These are phyloP conservation scores for Suricata suricatta DNA, from an alignment of 2,113 vertebrate genomes.

Conservation along the genomic window DNA sequence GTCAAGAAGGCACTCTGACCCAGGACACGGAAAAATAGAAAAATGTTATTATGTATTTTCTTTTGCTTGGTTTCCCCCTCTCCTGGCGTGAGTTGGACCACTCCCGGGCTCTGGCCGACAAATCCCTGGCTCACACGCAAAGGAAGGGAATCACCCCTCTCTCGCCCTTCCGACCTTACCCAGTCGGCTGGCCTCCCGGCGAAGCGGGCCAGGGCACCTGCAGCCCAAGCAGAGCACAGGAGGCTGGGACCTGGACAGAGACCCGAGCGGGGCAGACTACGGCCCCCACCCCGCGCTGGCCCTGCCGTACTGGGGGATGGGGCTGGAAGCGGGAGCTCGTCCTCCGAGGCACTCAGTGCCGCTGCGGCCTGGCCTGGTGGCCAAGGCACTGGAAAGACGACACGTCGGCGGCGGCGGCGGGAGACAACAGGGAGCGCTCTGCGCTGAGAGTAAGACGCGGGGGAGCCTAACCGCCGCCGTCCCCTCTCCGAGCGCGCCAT, in stretches of 20 bases:
- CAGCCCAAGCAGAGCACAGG: background rate
- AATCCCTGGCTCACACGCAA: background rate
- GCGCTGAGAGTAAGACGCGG: background rate
- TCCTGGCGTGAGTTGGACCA: background rate
- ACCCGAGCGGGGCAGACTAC: background rate
- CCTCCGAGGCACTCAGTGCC: background rate
- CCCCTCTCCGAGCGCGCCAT: slow-evolving; percentile 66
- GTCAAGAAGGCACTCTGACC: background rate
- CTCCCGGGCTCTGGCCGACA: background rate
- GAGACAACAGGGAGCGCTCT: background rate
- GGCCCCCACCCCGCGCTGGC: background rate
- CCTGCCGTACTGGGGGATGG: background rate
- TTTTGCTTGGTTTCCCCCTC: background rate
- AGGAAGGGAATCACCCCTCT: background rate
- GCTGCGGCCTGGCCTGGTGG: background rate
- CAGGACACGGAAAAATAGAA: background rate
- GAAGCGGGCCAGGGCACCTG: background rate
- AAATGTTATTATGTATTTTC: background rate
- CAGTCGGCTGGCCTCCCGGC: background rate
- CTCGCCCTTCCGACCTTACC: background rate
- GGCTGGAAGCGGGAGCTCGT: background rate
- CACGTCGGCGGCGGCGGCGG: background rate
- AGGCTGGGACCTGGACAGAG: background rate
- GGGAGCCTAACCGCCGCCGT: slow-evolving; percentile 49
- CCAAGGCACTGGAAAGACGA: background rate